Base-by-base conservation (phyloP, 1,140 invertebrate species). In the Lucilia cuprina region DNA sequence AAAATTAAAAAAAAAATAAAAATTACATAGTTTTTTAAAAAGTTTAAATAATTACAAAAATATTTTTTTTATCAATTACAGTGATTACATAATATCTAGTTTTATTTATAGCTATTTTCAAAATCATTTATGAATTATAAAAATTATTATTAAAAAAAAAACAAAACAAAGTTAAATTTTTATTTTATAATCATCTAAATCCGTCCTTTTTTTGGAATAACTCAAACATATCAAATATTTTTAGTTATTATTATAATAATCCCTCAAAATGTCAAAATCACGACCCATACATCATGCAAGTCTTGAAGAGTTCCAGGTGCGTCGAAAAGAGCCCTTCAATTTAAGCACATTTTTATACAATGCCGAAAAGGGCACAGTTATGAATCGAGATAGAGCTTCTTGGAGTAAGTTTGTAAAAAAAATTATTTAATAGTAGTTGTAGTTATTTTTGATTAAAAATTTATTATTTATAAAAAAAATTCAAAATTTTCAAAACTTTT, bases 341-440 rank as follows among this genome's bases (percentile, higher is more conserved):
- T 85, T 92, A 50, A 85, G 80, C 8, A 91, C 91, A 85, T 95
- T 95, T 88, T 85, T 96, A 82, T 96, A 95, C 90, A 95, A 97
- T 89, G 87, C 92, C 30, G 93, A 95, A 83, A 94, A 94, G 13
- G 94, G 94, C 74, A 93, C 94, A n/a, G 93, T 96, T 87, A 91
- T 96, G 87, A 95, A 95, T 84, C 92, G 96, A 87, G 95, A 94
- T 84, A 93, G 93, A 49, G 90, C 92, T 87, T 94, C 94, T 89
- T 97, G 96, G 95, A 94, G 96, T 96, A 93, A 90, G 89, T 90
- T 85, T 12, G 5, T 25, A 83, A 19, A 47, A 74, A 55, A 2
- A 74, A 55, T 8, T 41, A 41, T 7, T 41, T 41, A 41, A 41
- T 5, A 41, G n/a, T n/a, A n/a, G n/a, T n/a, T n/a, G 35, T 41